Conservation (phyloP, 1,140 invertebrate genomes). For the Odontomachus brunneus region DNA sequence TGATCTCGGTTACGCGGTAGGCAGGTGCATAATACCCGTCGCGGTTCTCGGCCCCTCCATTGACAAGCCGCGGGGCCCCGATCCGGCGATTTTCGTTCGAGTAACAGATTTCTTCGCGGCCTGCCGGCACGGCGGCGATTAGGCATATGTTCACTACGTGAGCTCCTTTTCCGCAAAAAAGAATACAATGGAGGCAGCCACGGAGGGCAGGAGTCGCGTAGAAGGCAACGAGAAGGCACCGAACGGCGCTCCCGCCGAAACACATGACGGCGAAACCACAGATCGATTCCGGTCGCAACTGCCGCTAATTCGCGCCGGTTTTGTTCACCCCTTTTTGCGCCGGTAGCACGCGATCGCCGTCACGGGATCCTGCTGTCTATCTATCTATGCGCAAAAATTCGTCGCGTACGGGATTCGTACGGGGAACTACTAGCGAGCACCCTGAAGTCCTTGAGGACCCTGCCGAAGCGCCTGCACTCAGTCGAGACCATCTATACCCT, state of each 20-base stretch:
- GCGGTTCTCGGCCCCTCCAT: slow-evolving; percentile 43
- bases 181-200: slow-evolving; percentile 32
- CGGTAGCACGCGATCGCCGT: slow-evolving; percentile 62
- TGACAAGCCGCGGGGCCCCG: slow-evolving; percentile 30
- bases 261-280: slow-evolving; percentile 73
- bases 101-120: slow-evolving; percentile 71
- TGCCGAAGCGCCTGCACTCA: no score
- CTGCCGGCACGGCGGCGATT: slow-evolving; percentile 58
- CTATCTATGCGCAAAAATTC: slow-evolving; percentile 2
- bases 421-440: not conserved
- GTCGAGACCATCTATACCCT: no score
- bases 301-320: slow-evolving; percentile 54
- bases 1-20: slow-evolving; percentile 60
- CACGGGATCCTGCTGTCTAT: slow-evolving; percentile 42
- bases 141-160: slow-evolving; percentile 71
- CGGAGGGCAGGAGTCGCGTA: not conserved
- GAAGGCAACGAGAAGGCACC: slow-evolving; percentile 19
- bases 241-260: slow-evolving; percentile 39
- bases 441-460: no score
- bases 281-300: slow-evolving; percentile 70
- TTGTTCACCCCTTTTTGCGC: slow-evolving; percentile 48
- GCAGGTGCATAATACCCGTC: slow-evolving; percentile 75
- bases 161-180: slow-evolving; percentile 48
- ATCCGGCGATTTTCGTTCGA: slow-evolving; percentile 70
- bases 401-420: not conserved